Evolutionary conservation across 2,797 vertebrate species (phyloP), one percentile per base, ranked within the genome.

Genomic region (Phataginus tetradactyla): DNA sequence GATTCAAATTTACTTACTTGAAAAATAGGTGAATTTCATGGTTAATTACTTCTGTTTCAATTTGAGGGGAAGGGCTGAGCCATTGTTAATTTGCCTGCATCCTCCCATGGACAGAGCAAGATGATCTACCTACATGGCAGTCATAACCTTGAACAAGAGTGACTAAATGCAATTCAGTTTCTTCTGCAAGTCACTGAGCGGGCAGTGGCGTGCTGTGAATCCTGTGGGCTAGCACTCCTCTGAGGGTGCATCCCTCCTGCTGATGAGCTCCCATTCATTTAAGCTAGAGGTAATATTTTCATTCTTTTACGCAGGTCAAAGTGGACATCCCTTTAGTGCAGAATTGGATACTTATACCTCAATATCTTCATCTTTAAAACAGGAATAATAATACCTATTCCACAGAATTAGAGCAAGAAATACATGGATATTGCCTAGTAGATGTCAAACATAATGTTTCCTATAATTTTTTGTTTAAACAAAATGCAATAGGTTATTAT

Each of bases 101-200:
- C n/a, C 21, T 68, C 8, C 3, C 10, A 2, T 2, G 42, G 63
- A 32, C 4, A 17, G 1, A 0, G 2, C 12, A 8, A 14, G 4
- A 5, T 27, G 21, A 0, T 23, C 12, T 27, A 34, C 25, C 2
- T 27, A 8, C 7, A 12, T n/a, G 21, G 4, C 15, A 32, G 18
- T 72, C 17, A 23, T 3, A 55, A 12, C 13, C 17, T 69, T 86
- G 39, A 55, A 53, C 39, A 55, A 1, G 8, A 7, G 25, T 18
- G 11, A n/a, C 15, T 34, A 15, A 21, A 15, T 25, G 7, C 15
- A 29, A 5, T 2, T 2, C 13, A 1, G 3, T 0, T 27, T 5
- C 7, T 77, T 85, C 63, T 21, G 11, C 20, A 39, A 69, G 34
- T 18, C 21, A 21, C 23, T 32, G 23, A 81, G 15, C 9, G 29